Percentiles rank a stretch among this genome's conserved stretches.
phyloP scores from a whole-genome alignment of 2,113 vertebrate species.

The Candoia aspera region DNA sequence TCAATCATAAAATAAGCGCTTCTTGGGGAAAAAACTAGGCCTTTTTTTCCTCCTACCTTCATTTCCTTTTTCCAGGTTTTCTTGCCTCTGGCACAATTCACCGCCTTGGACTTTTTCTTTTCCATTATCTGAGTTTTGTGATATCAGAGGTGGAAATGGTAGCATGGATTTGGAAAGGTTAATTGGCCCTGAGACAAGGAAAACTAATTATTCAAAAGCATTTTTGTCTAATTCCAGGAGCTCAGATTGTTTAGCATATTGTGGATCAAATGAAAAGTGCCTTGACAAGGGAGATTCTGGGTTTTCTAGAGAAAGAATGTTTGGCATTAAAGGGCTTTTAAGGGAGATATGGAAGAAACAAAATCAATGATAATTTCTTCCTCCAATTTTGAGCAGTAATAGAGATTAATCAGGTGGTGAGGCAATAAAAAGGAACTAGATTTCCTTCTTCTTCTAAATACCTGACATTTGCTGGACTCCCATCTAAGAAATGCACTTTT shows the following conservation, averaged over 20 bases:
- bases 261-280: not conserved
- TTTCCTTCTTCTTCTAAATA: not conserved
- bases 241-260: not conserved
- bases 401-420: not conserved
- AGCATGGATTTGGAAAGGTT: not conserved
- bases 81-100: not conserved
- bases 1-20: not conserved
- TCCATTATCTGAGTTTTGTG: not conserved
- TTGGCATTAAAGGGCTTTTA: not conserved
- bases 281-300: not conserved
- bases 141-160: not conserved
- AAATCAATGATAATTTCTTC: not conserved
- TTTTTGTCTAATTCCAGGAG: not conserved
- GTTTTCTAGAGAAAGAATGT: not conserved
- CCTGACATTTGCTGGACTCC: not conserved
- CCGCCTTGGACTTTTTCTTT: not conserved
- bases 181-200: not conserved
- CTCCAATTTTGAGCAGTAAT: not conserved
- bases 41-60: not conserved
- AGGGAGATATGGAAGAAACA: not conserved
- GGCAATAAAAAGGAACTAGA: not conserved
- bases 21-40: not conserved
- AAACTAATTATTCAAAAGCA: not conserved
- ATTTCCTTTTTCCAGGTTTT: not conserved
- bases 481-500: not conserved